Conservation (phyloP, 2,113 vertebrate genomes). For the Lasiurus borealis region DNA sequence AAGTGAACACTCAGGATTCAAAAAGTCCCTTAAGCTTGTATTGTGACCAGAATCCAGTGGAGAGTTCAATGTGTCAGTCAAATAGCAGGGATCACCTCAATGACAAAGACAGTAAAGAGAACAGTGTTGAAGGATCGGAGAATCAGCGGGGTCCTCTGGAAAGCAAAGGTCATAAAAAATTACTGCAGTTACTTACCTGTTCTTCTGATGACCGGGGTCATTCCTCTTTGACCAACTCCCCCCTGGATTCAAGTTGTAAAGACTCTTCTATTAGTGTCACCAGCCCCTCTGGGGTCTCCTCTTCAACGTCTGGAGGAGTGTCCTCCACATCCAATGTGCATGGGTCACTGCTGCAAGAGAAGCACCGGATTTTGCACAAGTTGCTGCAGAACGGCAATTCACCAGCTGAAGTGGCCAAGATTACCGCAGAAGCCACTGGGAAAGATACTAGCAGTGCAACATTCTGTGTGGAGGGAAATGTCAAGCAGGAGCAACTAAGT, state of each 20-base stretch:
- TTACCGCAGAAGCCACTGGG: constrained; percentile 96
- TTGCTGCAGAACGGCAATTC: constrained; percentile 98
- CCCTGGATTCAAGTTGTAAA: constrained; percentile 90
- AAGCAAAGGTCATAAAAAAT: constrained; percentile 95
- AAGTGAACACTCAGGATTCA: constrained; percentile 90
- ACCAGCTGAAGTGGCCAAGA: constrained; percentile 97
- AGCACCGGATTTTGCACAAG: constrained; percentile 98
- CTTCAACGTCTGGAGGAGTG: constrained; percentile 90
- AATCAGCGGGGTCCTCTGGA: constrained; percentile 90
- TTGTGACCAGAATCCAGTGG: constrained; percentile 90
- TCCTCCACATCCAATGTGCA: constrained; percentile 91
- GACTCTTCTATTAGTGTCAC: constrained; percentile 90
- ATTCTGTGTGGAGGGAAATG: constrained; percentile 82
- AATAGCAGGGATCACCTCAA: constrained; percentile 89
- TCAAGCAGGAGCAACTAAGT: constrained; percentile 94
- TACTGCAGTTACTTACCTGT: constrained; percentile 96
- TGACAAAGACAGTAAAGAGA: constrained; percentile 90
- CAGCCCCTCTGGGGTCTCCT: constrained; percentile 96
- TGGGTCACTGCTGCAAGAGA: constrained; percentile 94
- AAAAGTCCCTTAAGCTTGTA: constrained; percentile 93
- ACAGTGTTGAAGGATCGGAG: constrained; percentile 85
- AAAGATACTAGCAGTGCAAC: constrained; percentile 85
- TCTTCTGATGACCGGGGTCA: constrained; percentile 93
- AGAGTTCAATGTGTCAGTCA: constrained; percentile 92
- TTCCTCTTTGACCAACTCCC: constrained; percentile 85